These are phyloP conservation scores for Temnothorax rugatulus DNA, from an alignment of 2,888 invertebrate species.

Conservation along the genomic window DNA sequence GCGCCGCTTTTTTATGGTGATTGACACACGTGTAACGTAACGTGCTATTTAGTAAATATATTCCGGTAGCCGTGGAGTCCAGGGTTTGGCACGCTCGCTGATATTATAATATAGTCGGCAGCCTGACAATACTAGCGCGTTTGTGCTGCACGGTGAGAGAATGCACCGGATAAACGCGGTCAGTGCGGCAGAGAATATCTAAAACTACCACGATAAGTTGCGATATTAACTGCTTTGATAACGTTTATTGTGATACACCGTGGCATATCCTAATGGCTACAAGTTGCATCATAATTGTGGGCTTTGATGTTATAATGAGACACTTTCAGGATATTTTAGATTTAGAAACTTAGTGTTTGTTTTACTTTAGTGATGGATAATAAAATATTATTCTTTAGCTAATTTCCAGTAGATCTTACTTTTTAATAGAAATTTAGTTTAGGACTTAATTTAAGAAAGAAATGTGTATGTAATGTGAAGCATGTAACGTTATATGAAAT, in stretches of 20 bases:
- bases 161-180: constrained; percentile 31
- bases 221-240: background rate
- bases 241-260: background rate
- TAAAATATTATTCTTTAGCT: background rate
- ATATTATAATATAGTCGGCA: background rate
- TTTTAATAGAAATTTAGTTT: no score
- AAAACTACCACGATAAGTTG: background rate
- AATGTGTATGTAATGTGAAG: no score
- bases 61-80: constrained; percentile 9
- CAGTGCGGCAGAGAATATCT: constrained; percentile 34
- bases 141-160: background rate
- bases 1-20: constrained; percentile 78
- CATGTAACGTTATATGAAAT: no score
- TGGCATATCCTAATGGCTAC: background rate
- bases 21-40: constrained; percentile 70
- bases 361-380: background rate
- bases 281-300: background rate
- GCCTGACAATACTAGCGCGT: background rate
- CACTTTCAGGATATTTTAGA: background rate
- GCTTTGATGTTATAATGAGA: background rate
- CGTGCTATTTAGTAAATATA: constrained; percentile 22
- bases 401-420: no score
- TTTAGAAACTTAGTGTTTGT: background rate
- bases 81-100: background rate
- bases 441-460: no score